Conservation (phyloP, 2,113 vertebrate species). For the Parus major region DNA sequence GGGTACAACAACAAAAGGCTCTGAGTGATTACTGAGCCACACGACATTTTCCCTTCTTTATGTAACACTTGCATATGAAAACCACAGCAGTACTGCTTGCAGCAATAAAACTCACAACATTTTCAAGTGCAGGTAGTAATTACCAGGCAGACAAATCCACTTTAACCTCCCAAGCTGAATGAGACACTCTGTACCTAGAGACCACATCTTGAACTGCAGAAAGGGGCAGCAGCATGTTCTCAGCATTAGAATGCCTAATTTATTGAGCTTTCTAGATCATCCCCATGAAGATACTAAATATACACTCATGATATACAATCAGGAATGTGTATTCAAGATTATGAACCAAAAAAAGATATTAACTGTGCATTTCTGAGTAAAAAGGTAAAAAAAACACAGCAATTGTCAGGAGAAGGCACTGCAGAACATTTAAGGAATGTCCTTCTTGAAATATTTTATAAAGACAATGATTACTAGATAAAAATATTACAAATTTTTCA, state of each 20-base stretch:
- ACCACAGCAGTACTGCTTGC: background rate
- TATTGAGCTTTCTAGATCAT: background rate
- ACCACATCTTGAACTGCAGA: accelerated
- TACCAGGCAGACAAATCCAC: background rate
- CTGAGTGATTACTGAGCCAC: background rate
- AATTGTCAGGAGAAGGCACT: background rate
- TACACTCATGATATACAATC: background rate
- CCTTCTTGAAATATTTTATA: background rate
- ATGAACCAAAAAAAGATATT: background rate
- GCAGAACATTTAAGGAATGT: background rate
- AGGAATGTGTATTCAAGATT: background rate
- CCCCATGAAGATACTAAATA: background rate
- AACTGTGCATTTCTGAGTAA: background rate
- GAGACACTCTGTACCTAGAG: background rate
- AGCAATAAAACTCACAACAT: background rate
- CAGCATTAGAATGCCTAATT: background rate
- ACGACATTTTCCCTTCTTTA: background rate
- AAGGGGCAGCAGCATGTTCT: background rate
- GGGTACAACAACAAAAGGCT: background rate
- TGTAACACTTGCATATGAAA: background rate
- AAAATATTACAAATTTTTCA: background rate
- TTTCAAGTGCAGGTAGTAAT: background rate
- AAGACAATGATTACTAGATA: background rate
- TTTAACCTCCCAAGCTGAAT: background rate
- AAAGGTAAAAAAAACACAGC: background rate